Conservation (phyloP, 2,888 invertebrate species). For the Drosophila gaucha region DNA sequence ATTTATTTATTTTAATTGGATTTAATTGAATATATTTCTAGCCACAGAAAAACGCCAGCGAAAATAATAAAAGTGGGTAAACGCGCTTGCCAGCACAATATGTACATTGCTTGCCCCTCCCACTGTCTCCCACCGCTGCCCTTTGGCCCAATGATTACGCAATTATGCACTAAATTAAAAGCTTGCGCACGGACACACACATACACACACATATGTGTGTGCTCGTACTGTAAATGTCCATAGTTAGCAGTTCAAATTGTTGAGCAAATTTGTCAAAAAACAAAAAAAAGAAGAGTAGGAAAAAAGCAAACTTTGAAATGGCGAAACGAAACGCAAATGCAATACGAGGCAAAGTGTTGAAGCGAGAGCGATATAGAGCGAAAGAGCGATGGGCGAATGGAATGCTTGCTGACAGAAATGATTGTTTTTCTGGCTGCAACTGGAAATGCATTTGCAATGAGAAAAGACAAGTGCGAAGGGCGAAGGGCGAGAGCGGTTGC, state of each 20-base stretch:
- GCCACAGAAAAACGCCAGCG: constrained; percentile 19
- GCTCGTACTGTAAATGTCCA: constrained; percentile 32
- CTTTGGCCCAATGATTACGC: constrained; percentile 63
- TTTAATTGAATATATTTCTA: constrained; percentile 48
- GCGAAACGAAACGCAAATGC: constrained; percentile 28
- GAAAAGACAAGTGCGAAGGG: constrained; percentile 37
- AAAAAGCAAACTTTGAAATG: constrained; percentile 38
- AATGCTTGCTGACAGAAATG: constrained; percentile 34
- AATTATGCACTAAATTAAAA: constrained; percentile 74
- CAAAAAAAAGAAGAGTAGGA: constrained; percentile 3
- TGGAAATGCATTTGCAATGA: constrained; percentile 45
- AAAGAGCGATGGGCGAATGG: neutral
- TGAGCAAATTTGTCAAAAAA: constrained; percentile 47
- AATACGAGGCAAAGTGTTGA: neutral
- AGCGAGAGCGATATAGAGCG: neutral
- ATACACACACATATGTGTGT: constrained; percentile 4
- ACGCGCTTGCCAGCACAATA: constrained; percentile 13
- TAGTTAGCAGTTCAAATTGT: constrained; percentile 42
- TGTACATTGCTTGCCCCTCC: neutral
- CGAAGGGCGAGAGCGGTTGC: neutral
- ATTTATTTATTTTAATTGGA: constrained; percentile 60
- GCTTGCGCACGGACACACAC: constrained; percentile 15
- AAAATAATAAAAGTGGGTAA: neutral
- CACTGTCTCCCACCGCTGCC: neutral
- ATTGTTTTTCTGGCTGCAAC: constrained; percentile 39